phyloP scores from a whole-genome alignment of 2,113 vertebrate species.

The Elaphurus davidianus region DNA sequence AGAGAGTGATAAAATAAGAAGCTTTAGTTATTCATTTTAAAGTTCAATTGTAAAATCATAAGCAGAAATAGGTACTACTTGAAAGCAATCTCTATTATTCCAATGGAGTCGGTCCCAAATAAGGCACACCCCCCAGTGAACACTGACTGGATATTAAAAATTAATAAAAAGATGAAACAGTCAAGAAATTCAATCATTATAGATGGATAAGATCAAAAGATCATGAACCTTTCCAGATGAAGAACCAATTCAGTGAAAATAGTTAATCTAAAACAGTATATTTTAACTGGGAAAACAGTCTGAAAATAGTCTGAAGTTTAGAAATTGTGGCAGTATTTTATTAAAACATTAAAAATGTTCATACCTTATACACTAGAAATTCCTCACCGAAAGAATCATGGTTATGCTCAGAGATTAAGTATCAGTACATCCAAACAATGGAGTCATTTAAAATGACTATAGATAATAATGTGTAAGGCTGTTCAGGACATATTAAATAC shows the following conservation, averaged over 20 bases:
- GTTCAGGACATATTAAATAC: neutral
- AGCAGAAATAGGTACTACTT: neutral
- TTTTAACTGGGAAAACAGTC: neutral
- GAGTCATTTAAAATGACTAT: neutral
- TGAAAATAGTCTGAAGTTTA: neutral
- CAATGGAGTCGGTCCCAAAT: neutral
- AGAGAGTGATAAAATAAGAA: neutral
- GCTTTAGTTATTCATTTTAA: neutral
- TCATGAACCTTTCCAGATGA: neutral
- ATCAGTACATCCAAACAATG: neutral
- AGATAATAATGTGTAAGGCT: neutral
- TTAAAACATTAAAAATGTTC: constrained; percentile 24
- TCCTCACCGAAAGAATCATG: neutral
- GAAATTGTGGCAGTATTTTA: neutral
- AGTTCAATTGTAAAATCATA: neutral
- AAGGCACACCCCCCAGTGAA: neutral
- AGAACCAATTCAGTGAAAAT: constrained; percentile 1
- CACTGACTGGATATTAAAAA: neutral
- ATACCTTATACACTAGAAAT: neutral
- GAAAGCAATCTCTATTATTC: neutral
- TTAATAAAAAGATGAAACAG: neutral
- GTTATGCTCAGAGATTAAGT: neutral
- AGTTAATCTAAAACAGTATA: neutral
- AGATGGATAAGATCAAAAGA: neutral
- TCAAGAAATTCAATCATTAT: neutral